These are phyloP conservation scores for Atrichornis clamosus DNA, from an alignment of 2,113 vertebrate species.

Conservation along the genomic window DNA sequence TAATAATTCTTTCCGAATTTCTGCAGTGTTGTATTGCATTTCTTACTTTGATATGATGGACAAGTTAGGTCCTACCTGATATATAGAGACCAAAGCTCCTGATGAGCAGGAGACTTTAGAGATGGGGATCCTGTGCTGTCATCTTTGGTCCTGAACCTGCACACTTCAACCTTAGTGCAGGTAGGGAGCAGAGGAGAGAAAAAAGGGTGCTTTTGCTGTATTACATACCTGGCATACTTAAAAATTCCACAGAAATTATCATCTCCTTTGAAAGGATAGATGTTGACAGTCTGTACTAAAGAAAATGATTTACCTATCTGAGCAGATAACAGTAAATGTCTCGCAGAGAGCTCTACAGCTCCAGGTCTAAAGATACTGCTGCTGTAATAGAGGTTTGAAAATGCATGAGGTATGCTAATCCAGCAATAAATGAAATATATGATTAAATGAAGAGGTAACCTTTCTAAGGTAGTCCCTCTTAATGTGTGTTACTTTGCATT, in stretches of 20 bases:
- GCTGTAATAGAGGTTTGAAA: slow-evolving; percentile 14
- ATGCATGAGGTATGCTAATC: slow-evolving; percentile 29
- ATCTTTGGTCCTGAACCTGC: neutral
- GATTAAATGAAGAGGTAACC: slow-evolving; percentile 48
- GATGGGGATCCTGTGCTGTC: neutral
- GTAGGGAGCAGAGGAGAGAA: neutral
- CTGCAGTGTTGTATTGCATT: neutral
- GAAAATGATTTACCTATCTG: neutral
- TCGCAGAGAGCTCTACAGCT: neutral
- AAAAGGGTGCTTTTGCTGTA: neutral
- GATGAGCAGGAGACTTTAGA: neutral
- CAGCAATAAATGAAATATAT: slow-evolving; percentile 45
- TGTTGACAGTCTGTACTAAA: neutral
- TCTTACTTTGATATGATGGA: neutral
- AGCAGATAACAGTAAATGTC: neutral
- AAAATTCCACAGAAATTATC: neutral
- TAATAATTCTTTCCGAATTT: neutral
- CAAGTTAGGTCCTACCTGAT: neutral
- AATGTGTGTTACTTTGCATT: neutral
- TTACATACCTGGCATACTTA: neutral
- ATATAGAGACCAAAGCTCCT: neutral
- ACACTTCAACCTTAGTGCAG: neutral
- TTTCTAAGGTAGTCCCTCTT: slow-evolving; percentile 26
- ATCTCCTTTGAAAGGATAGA: neutral
- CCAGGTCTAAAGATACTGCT: neutral